Conservation (phyloP, 2,888 invertebrate genomes). For the Chrysomela aeneicollis region DNA sequence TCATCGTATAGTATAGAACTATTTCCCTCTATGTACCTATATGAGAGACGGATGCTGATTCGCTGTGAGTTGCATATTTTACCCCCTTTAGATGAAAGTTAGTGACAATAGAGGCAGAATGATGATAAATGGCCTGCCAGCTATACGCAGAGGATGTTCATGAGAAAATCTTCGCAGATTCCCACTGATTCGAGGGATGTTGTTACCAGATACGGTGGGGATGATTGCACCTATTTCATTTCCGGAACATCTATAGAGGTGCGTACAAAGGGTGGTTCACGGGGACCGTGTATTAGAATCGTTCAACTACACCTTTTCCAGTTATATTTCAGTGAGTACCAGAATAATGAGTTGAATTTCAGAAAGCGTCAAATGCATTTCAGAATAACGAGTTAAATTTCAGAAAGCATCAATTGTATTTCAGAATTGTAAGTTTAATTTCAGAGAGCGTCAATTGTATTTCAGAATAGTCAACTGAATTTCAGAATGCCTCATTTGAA, state of each 20-base stretch:
- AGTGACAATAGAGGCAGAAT: constrained; percentile 43
- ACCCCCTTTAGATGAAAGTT: constrained; percentile 38
- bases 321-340: too few species aligned
- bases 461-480: too few species aligned
- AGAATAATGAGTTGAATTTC: too few species aligned
- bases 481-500: too few species aligned
- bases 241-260: constrained; percentile 11
- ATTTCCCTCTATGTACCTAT: not conserved
- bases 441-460: too few species aligned
- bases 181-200: constrained; percentile 21
- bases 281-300: not conserved
- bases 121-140: constrained; percentile 53
- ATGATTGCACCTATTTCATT: constrained; percentile 22
- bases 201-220: constrained; percentile 18
- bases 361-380: too few species aligned
- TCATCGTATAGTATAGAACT: too few species aligned
- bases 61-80: constrained; percentile 33
- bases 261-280: not conserved
- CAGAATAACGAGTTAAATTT: too few species aligned
- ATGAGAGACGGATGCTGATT: constrained; percentile 26
- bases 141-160: constrained; percentile 32
- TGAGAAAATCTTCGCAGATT: constrained; percentile 31
- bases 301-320: too few species aligned
- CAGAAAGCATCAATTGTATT: too few species aligned
- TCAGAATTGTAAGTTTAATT: too few species aligned